phyloP scores from a whole-genome alignment of 1,140 invertebrate species.

The Gonatopus flavifemur region DNA sequence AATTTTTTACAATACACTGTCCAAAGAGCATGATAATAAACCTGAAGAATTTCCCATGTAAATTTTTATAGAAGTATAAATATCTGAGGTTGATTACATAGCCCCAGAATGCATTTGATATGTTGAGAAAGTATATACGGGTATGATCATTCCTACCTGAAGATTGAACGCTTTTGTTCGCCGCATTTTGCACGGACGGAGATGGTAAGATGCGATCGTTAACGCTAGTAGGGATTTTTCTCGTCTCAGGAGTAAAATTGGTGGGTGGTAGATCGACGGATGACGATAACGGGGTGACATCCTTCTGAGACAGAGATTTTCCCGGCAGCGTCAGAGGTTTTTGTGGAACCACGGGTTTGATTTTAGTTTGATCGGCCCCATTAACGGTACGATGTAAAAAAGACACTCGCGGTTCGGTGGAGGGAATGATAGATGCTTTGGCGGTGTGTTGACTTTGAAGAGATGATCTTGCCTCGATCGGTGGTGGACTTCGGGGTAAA shows the following conservation, averaged over 20 bases:
- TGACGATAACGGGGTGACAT: too few species aligned
- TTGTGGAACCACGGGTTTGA: constrained; percentile 40
- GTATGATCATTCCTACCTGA: constrained; percentile 7
- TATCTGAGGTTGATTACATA: too few species aligned
- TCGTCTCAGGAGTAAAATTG: neutral
- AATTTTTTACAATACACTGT: too few species aligned
- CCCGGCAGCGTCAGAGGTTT: constrained; percentile 32
- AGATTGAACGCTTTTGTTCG: constrained; percentile 3
- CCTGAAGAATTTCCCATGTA: too few species aligned
- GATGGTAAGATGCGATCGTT: constrained; percentile 15
- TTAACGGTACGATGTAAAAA: constrained; percentile 66
- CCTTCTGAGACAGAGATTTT: constrained; percentile 12
- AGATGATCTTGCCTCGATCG: constrained; percentile 27
- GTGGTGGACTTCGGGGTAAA: constrained; percentile 66
- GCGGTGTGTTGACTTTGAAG: constrained; percentile 5
- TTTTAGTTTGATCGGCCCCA: constrained; percentile 35
- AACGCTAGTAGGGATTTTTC: constrained; percentile 10
- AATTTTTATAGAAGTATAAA: too few species aligned
- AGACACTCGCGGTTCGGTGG: constrained; percentile 66
- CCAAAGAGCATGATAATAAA: too few species aligned
- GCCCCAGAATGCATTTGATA: too few species aligned
- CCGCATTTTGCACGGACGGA: constrained; percentile 20
- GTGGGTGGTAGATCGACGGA: neutral
- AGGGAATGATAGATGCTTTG: constrained; percentile 24
- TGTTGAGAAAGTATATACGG: too few species aligned